Evolutionary conservation across 2,797 vertebrate genomes (phyloP).

Genomic region (Cossypha caffra): DNA sequence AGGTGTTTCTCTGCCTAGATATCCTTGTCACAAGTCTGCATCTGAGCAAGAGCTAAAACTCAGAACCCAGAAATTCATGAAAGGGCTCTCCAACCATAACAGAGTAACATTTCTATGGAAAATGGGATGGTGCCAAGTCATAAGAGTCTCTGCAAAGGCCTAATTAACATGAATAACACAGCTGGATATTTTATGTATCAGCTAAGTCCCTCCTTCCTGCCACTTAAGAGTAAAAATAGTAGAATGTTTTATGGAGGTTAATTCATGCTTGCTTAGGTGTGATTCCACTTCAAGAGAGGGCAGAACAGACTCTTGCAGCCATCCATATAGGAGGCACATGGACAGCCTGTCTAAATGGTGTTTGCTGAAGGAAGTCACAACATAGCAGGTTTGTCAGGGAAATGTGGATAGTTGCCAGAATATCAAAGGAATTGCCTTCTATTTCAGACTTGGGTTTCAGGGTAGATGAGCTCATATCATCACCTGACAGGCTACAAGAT

Average conservation of each 20-base stretch:
- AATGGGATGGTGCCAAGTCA: slow-evolving; percentile 20
- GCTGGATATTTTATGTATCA: slow-evolving; percentile 44
- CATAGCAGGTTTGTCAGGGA: background rate
- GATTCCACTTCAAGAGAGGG: background rate
- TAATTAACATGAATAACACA: slow-evolving; percentile 56
- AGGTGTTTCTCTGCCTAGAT: background rate
- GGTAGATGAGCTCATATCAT: background rate
- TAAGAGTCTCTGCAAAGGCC: slow-evolving; percentile 15
- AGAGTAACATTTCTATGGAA: slow-evolving; percentile 32
- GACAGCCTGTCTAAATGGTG: background rate
- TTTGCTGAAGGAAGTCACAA: slow-evolving; percentile 10
- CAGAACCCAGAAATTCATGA: background rate
- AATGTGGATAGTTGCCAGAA: background rate
- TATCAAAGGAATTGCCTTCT: background rate
- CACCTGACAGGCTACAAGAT: background rate
- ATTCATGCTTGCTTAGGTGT: background rate
- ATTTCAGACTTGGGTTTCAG: slow-evolving; percentile 4
- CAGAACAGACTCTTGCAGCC: background rate
- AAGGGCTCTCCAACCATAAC: slow-evolving; percentile 24
- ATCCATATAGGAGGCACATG: background rate
- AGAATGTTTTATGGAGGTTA: background rate
- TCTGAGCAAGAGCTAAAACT: background rate
- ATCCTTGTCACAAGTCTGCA: background rate
- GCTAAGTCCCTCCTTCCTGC: slow-evolving; percentile 46
- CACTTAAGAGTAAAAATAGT: slow-evolving; percentile 33